Base-by-base conservation (phyloP, 2,113 vertebrate species). In the Limanda limanda region DNA sequence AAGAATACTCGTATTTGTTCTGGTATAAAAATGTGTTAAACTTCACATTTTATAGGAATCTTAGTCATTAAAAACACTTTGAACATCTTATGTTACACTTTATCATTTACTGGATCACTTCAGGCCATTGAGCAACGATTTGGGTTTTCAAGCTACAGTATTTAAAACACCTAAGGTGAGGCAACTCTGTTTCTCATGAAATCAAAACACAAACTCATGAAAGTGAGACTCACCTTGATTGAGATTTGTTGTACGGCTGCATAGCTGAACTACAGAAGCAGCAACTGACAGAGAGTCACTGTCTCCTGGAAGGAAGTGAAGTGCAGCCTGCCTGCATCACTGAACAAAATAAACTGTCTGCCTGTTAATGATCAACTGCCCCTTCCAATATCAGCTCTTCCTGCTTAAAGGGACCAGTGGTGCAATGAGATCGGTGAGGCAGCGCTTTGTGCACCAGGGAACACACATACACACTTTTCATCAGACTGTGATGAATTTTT, bases 301-400 rank as follows among this genome's bases (percentile, higher is more conserved):
- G 54, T 82, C 65, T 85, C 64, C 74, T 10, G 65, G 84, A 74
- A 72, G 81, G 84, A 90, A 88, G 76, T 86, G 81, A 92, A 93
- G 76, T 90, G 87, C 72, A 80, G 68, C 68, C 74, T 61, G 71
- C 80, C 84, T 81, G 78, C 88, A 91, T 88, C 87, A 84, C 79
- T 73, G 56, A 21, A 68, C 79, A 68, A 84, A 84, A 89, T 94
- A 92, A 91, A 92, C 88, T 66, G 45, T 82, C 75, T 59, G 52
- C 40, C 4, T 35, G 92, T 94, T 83, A 95, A 93, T 95, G 72
- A 95, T 94, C 84, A 92, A 88, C 92, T 65, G 63, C 48, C 31
- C 25, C 63, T 12, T 11, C 40, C 73, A 71, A 45, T 78, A 73
- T 80, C 73, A 64, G 63, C 24, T 68, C 73, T 58, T 60, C 37